These are phyloP conservation scores for Flexamia atlantica DNA, from an alignment of 2,888 invertebrate genomes.

Conservation along the genomic window DNA sequence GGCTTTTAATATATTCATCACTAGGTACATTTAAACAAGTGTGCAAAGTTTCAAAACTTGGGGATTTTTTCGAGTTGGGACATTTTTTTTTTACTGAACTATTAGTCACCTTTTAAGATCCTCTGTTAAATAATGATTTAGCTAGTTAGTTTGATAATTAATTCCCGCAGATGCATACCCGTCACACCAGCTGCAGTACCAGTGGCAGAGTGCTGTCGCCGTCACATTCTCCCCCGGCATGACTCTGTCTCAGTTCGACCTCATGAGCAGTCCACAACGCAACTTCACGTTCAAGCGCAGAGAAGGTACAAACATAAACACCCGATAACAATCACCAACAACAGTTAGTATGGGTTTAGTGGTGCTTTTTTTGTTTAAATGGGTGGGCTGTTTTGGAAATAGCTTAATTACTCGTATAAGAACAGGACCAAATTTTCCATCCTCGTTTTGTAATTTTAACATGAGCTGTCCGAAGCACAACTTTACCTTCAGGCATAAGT, in stretches of 20 bases:
- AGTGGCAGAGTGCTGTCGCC: constrained; percentile 89
- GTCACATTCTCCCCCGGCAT: constrained; percentile 94
- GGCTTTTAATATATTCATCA: not conserved
- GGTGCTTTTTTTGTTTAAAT: not conserved
- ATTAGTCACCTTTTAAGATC: too few relatives aligned
- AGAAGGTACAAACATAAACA: too few relatives aligned
- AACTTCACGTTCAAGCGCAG: constrained; percentile 89
- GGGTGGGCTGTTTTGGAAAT: not conserved
- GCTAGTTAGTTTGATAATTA: too few relatives aligned
- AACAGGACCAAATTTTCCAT: too few relatives aligned
- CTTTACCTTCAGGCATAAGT: too few relatives aligned
- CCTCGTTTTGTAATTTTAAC: too few relatives aligned
- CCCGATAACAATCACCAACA: too few relatives aligned
- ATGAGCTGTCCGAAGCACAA: too few relatives aligned
- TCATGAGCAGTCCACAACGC: constrained; percentile 90
- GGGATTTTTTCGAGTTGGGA: too few relatives aligned
- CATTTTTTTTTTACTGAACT: too few relatives aligned
- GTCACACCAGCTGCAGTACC: constrained; percentile 89
- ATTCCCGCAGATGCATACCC: constrained; percentile 89
- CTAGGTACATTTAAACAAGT: not conserved
- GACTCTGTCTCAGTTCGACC: constrained; percentile 95
- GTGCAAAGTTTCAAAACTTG: too few relatives aligned
- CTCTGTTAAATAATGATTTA: too few relatives aligned
- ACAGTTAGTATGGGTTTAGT: constrained; percentile 62
- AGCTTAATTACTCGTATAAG: not conserved